Evolutionary conservation across 30 jellyfish, hydroid and myxozoan genomes (phyloP), one percentile per base, ranked within the genome.

Genomic region (Aurelia aurita complex sp. Pacific): DNA sequence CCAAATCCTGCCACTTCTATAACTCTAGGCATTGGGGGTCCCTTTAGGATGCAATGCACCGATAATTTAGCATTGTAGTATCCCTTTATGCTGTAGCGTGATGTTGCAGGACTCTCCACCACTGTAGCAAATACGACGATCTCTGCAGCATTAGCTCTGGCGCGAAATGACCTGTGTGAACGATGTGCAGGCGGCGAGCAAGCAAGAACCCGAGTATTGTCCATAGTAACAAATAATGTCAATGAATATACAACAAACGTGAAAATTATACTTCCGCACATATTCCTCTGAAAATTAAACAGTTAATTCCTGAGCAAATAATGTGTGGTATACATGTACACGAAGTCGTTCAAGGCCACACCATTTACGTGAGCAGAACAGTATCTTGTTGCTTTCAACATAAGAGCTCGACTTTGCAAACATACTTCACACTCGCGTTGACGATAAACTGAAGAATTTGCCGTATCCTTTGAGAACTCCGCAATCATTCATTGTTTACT

Each of bases 61-160:
- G 83, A 43, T 12, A 87, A 53, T 42, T 87, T 54, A 12, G 96
- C 96, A 10, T 90, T 72, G 68, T 87, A 87, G 61, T 75, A 79
- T 0, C 76, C 74, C 63, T 73, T 55, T 18, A 34, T 23, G 14
- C 73, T 61, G 63, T 64, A 36, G 34, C 46, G 64, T 13, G 66
- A 69, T 2, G 19, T 64, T 13, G 82, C 83, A 16, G 96, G 90
- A 55, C 91, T 87, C 74, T 79, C 77, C 67, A 62, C 62, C 54
- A 87, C 96, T 42, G 96, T 87, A 69, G 96, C 96, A 87, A 87
- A 87, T 13, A 79, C 91, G n/a, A 87, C 90, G 19, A 87, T 69
- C 67, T 87, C 96, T 1, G 96, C 96, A 35, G 72, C 80, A 29
- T 63, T 83, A 40, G 96, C 96, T 87, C 96, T 77, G 36, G 76